A percentile compares a stretch with the other conserved stretches of the same genome.
phyloP scores from a whole-genome alignment of 2,888 invertebrate species.

The Argyra leucocephala region DNA sequence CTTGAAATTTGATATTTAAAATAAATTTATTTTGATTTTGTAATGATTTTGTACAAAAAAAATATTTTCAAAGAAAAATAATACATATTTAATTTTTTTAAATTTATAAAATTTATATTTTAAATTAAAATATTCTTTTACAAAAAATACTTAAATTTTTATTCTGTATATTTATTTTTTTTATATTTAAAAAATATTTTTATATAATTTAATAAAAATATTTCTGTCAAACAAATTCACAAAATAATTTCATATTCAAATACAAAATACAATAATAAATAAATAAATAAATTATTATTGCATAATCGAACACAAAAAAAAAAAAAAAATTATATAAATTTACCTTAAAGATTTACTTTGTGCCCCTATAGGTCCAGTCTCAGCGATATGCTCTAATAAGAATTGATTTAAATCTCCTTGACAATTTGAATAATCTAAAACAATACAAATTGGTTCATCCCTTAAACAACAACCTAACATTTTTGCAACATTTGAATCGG shows the following conservation, averaged over 20 bases:
- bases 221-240: too few relatives aligned
- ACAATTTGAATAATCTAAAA: conserved; percentile 56
- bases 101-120: too few relatives aligned
- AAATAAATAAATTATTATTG: background rate
- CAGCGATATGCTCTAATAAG: conserved; percentile 68
- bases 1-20: too few relatives aligned
- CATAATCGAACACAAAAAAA: background rate
- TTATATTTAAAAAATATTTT: too few relatives aligned
- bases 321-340: background rate
- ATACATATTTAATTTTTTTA: too few relatives aligned
- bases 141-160: too few relatives aligned
- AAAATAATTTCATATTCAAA: too few relatives aligned
- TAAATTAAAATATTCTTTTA: background rate
- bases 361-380: conserved; percentile 53
- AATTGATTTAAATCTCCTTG: conserved; percentile 77
- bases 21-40: too few relatives aligned
- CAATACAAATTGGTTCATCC: conserved; percentile 64
- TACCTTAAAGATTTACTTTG: conserved; percentile 58
- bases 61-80: background rate
- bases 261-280: background rate
- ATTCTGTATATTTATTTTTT: too few relatives aligned
- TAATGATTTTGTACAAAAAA: background rate
- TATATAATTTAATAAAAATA: too few relatives aligned
- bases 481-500: conserved; percentile 62
- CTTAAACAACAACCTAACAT: conserved; percentile 63